Base-by-base conservation (phyloP, 2,113 vertebrate species). In the Triplophysa dalaica region DNA sequence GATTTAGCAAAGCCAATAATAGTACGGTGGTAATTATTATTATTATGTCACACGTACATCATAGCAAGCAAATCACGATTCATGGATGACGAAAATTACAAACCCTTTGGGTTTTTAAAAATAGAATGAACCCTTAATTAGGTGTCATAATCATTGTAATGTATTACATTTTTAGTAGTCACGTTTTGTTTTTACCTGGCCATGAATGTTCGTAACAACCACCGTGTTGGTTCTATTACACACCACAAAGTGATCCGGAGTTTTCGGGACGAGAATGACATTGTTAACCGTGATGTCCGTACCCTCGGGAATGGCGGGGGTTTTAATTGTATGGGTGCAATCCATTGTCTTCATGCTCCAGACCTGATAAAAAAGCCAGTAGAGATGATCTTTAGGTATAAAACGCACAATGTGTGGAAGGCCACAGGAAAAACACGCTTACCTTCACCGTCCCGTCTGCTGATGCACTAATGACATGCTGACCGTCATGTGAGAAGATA, bases 191-290 rank as follows among this genome's bases (percentile, higher is more conserved):
- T 94, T 75, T 85, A 99, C 98, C 82, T 99, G 97, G 19, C 98
- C 98, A 82, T 99, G 96, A 96, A 99, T 97, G 91, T 99, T 99
- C 96, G 98, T 99, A 88, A 99, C 97, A 87, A 99, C 97, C 0
- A 99, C 96, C 0, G 98, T 99, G 82, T 98, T 99, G 0, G 97
- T 98, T 78, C 97, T 94, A 90, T 98, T 99, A 84, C 98, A 98
- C 86, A 99, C 98, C 1, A 99, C 97, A 0, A 99, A 99, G 90
- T 99, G 98, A 87, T 99, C 98, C 0, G 98, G 97, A 86, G 98
- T 99, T 90, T 98, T 98, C 72, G 97, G 97, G 82, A 99, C 92
- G 29, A 98, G 92, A 78, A 95, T 89, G 38, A 99, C 95, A 65
- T 95, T 97, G 89, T 99, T 99, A 78, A 99, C 98, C 0, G 97